Conservation (phyloP, 2,113 vertebrate genomes). For the Indicator maculatus region DNA sequence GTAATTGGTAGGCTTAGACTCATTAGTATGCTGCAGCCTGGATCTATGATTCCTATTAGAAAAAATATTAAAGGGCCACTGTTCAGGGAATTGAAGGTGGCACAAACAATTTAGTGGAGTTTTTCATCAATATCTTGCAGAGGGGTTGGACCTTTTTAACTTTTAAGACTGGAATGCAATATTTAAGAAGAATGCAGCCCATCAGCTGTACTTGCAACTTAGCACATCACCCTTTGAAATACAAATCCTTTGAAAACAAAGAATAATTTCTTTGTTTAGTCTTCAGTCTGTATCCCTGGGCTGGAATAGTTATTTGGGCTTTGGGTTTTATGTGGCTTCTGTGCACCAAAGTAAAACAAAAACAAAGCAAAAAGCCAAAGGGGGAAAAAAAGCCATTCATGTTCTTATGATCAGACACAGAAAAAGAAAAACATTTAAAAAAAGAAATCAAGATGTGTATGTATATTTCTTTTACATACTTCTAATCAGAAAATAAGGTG, state of each 20-base stretch:
- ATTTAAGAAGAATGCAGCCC: not conserved
- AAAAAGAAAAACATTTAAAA: not conserved
- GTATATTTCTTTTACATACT: not conserved
- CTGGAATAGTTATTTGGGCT: slow-evolving; percentile 9
- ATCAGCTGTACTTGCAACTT: not conserved
- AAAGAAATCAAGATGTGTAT: not conserved
- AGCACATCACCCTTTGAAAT: not conserved
- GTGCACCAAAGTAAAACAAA: not conserved
- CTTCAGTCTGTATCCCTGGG: not conserved
- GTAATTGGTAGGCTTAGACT: slow-evolving; percentile 62
- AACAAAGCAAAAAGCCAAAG: not conserved
- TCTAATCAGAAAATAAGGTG: not conserved
- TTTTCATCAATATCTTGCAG: slow-evolving; percentile 41
- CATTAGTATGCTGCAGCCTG: slow-evolving; percentile 62
- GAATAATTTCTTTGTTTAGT: not conserved
- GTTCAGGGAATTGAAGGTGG: slow-evolving; percentile 56
- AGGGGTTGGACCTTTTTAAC: not conserved
- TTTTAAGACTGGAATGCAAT: not conserved
- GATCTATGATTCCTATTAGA: slow-evolving; percentile 57
- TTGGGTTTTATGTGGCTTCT: not conserved
- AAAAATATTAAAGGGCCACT: slow-evolving; percentile 58
- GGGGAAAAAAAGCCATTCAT: not conserved
- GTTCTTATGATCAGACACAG: not conserved
- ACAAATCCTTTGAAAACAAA: not conserved
- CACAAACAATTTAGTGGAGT: slow-evolving; percentile 55